phyloP scores from a whole-genome alignment of 2,888 invertebrate species.

The Lagria hirta region DNA sequence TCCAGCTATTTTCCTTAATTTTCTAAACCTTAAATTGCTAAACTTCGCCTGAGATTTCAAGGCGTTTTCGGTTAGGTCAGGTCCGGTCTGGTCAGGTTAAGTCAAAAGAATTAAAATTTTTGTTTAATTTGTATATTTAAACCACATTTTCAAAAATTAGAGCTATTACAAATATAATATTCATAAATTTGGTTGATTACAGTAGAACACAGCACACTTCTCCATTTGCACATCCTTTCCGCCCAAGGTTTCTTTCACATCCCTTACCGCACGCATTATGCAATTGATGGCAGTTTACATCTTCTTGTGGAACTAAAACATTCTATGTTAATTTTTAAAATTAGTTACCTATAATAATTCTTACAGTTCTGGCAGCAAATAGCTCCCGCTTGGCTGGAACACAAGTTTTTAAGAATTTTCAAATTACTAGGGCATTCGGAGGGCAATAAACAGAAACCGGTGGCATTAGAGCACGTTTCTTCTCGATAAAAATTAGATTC shows the following conservation, averaged over 20 bases:
- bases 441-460: conserved; percentile 32
- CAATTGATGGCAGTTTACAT: conserved; percentile 28
- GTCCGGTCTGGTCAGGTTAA: no score
- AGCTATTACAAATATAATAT: no score
- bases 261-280: conserved; percentile 23
- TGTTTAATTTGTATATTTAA: no score
- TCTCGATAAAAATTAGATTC: conserved; percentile 34
- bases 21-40: no score
- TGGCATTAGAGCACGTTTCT: conserved; percentile 23
- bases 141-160: no score
- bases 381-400: conserved; percentile 34
- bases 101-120: no score
- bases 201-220: conserved; percentile 30
- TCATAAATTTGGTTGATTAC: conserved; percentile 4
- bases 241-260: conserved; percentile 27
- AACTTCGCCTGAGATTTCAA: no score
- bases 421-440: conserved; percentile 32
- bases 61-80: no score
- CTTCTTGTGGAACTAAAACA: conserved; percentile 24
- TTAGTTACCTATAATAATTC: conserved; percentile 10
- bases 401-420: conserved; percentile 24
- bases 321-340: neutral
- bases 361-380: conserved; percentile 38
- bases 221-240: conserved; percentile 24
- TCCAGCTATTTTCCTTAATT: no score